Base-by-base conservation (phyloP, 2,113 vertebrate genomes). In the Anolis sagrei region DNA sequence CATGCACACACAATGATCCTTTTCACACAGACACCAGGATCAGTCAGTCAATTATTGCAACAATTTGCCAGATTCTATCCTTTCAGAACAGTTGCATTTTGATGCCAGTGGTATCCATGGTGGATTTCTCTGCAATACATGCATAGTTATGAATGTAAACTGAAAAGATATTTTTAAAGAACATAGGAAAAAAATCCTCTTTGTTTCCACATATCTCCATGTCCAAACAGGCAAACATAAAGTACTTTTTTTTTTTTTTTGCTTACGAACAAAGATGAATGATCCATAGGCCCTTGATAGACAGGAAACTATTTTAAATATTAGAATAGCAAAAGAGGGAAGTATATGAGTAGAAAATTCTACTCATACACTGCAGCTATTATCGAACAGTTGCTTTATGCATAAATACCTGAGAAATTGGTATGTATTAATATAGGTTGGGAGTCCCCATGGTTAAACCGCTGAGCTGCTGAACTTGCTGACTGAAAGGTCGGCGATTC, bases 321-420 rank as follows among this genome's bases (percentile, higher is more conserved):
- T 36, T 39, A n/a, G 19, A 79, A 62, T 14, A 39, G 54, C 54
- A 36, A 25, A 27, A 36, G 21, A 49, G 23, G 13, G 7, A 62
- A 64, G 62, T 21, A 11, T 34, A 58, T 58, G 76, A n/a, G 23
- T 34, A 34, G 7, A 58, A n/a, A n/a, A n/a, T n/a, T n/a, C n/a
- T n/a, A n/a, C n/a, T n/a, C n/a, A n/a, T n/a, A n/a, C n/a, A n/a
- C 11, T 25, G 18, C 34, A 79, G 44, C 64, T 34, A 64, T 80
- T 66, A 82, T 89, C 86, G 84, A 64, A 49, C 78, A 29, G 3
- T 76, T 2, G 2, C 11, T 14, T 88, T 87, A 78, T 21, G 72
- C 85, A 29, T 83, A 81, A 19, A 76, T 74, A 73, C 89, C 82
- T 76, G 86, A 82, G 44, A 84, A 88, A 89, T 83, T 72, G 79